Percentiles rank a stretch among this genome's conserved stretches.
phyloP scores from a whole-genome alignment of 2,797 vertebrate genomes.

The Chelon auratus region DNA sequence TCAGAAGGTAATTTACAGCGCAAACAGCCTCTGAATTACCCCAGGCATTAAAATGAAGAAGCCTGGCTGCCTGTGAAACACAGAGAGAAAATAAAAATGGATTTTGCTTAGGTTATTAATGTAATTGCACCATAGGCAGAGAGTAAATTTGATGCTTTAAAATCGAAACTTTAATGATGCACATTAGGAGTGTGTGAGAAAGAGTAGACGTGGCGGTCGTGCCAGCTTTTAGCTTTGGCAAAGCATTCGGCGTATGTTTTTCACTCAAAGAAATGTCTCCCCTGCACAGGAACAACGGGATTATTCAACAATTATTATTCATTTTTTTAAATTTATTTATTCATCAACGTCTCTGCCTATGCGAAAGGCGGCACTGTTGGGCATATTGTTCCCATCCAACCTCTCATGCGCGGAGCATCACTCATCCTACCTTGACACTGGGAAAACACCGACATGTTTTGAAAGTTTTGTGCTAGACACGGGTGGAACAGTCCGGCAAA shows the following conservation, averaged over 20 bases:
- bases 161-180: slow-evolving; percentile 25
- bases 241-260: slow-evolving; percentile 38
- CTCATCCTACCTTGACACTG: slow-evolving; percentile 67
- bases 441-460: slow-evolving; percentile 66
- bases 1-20: slow-evolving; percentile 64
- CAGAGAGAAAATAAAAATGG: slow-evolving; percentile 19
- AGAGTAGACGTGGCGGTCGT: slow-evolving; percentile 20
- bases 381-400: slow-evolving; percentile 73
- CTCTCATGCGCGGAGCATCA: slow-evolving; percentile 63
- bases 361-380: slow-evolving; percentile 52
- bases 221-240: slow-evolving; percentile 50
- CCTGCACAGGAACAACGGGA: slow-evolving; percentile 40
- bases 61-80: slow-evolving; percentile 54
- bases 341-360: slow-evolving; percentile 52
- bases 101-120: slow-evolving; percentile 49
- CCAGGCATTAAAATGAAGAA: slow-evolving; percentile 52
- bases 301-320: slow-evolving; percentile 22
- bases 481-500: slow-evolving; percentile 36
- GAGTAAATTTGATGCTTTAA: slow-evolving; percentile 5
- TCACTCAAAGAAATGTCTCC: slow-evolving; percentile 18
- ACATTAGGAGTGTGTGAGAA: slow-evolving; percentile 23
- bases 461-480: slow-evolving; percentile 27
- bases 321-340: slow-evolving; percentile 60
- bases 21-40: slow-evolving; percentile 58
- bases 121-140: slow-evolving; percentile 22